A percentile compares a stretch with the other conserved stretches of the same genome.
These are phyloP conservation scores for Tetraodon nigroviridis DNA, from an alignment of 2,113 vertebrate genomes.

Conservation along the genomic window DNA sequence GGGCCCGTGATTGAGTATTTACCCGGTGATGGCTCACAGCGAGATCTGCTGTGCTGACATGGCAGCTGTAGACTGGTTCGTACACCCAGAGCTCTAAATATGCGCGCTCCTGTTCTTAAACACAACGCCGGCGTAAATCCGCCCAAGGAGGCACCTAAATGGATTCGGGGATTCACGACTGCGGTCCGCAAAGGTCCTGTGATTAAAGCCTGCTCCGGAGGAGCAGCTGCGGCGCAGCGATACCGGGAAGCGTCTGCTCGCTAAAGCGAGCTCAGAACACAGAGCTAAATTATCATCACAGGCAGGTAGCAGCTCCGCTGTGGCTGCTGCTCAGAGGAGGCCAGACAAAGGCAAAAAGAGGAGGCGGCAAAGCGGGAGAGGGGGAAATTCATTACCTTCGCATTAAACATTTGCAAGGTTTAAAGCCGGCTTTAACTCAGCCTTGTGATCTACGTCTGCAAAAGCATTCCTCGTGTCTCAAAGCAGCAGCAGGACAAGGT, in stretches of 20 bases:
- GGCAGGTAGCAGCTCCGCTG: slow-evolving; percentile 32
- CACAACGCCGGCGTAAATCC: slow-evolving; percentile 22
- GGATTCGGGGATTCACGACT: slow-evolving; percentile 39
- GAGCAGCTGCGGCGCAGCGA: slow-evolving; percentile 44
- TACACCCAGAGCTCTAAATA: slow-evolving; percentile 34
- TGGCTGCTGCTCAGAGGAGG: slow-evolving; percentile 10
- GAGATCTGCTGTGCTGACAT: slow-evolving; percentile 32
- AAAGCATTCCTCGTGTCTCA: background rate
- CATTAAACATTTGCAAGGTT: background rate
- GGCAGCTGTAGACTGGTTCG: slow-evolving; percentile 31
- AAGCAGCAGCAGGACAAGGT: background rate
- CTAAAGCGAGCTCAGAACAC: slow-evolving; percentile 44
- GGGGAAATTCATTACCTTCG: background rate
- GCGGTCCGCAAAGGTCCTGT: slow-evolving; percentile 31
- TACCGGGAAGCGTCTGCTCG: slow-evolving; percentile 33
- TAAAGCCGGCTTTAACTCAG: background rate
- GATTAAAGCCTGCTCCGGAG: slow-evolving; percentile 37
- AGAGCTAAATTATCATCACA: slow-evolving; percentile 43
- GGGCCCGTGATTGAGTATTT: slow-evolving; percentile 57
- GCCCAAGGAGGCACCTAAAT: background rate
- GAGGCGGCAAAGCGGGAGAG: background rate
- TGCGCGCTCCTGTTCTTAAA: slow-evolving; percentile 21
- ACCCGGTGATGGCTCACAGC: slow-evolving; percentile 37
- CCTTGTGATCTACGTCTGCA: background rate
- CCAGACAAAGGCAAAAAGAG: slow-evolving; percentile 7